Conservation (phyloP, 1,140 invertebrate species). For the Lethocerus indicus region DNA sequence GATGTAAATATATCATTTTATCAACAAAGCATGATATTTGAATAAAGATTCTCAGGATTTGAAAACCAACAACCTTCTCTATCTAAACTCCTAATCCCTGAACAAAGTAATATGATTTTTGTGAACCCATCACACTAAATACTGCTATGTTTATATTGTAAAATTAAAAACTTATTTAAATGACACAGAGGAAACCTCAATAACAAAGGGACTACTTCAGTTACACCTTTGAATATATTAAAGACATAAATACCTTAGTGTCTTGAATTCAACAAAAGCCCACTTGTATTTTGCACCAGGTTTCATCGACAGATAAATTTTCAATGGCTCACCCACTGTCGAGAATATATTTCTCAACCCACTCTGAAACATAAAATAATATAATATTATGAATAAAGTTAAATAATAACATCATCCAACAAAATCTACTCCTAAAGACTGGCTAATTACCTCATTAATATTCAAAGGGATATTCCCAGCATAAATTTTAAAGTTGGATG, state of each 20-base stretch:
- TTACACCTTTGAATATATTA: background rate
- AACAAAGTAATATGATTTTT: no score
- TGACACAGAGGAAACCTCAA: no score
- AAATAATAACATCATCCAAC: background rate
- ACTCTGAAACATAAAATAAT: slow-evolving; percentile 3
- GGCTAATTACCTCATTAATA: background rate
- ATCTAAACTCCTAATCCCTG: no score
- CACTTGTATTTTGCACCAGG: background rate
- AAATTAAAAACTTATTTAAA: no score
- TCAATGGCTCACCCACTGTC: background rate
- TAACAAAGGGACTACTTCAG: background rate
- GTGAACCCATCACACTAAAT: no score
- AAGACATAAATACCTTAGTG: background rate
- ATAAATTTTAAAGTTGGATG: background rate
- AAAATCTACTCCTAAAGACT: background rate
- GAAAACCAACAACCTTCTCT: no score
- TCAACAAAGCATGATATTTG: no score
- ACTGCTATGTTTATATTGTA: no score
- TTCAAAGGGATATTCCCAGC: background rate
- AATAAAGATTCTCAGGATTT: no score
- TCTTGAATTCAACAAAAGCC: slow-evolving; percentile 1
- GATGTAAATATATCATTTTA: no score
- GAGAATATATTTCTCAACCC: slow-evolving; percentile 1
- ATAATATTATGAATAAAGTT: background rate
- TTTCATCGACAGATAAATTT: background rate